Percentiles rank a stretch among this genome's conserved stretches.
These are phyloP conservation scores for Thalassarche chlororhynchos DNA, from an alignment of 2,113 vertebrate species.

Conservation along the genomic window DNA sequence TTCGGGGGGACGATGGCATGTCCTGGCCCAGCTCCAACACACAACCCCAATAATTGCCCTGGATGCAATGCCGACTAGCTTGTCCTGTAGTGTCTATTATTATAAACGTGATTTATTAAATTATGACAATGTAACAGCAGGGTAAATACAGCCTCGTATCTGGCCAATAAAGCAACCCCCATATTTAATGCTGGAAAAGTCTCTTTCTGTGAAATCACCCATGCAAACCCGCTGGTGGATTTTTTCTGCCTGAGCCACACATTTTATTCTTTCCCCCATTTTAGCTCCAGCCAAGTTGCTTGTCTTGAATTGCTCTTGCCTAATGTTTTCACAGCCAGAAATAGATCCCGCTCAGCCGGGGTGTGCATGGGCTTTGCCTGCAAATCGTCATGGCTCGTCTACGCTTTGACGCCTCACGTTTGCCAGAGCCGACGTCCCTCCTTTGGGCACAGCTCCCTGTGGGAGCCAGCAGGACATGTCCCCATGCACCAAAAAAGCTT, in stretches of 20 bases:
- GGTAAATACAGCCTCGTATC: not conserved
- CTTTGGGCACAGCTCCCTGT: not conserved
- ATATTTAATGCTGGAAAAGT: not conserved
- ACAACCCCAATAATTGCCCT: not conserved
- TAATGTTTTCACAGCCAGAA: conserved; percentile 4
- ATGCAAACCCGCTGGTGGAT: accelerated
- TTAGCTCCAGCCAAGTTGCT: not conserved
- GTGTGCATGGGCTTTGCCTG: not conserved
- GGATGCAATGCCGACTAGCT: not conserved
- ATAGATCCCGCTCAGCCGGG: not conserved
- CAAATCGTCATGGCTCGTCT: not conserved
- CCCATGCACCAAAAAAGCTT: accelerated
- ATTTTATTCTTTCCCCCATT: not conserved
- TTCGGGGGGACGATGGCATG: accelerated
- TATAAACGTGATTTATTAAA: conserved; percentile 42
- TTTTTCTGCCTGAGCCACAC: not conserved
- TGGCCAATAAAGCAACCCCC: not conserved
- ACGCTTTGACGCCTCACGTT: accelerated
- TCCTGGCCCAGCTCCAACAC: not conserved
- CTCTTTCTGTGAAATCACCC: not conserved
- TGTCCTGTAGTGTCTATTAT: not conserved
- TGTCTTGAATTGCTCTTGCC: not conserved
- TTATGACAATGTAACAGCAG: not conserved
- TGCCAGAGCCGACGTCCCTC: accelerated
- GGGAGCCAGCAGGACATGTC: not conserved